Conservation (phyloP, 2,797 vertebrate species). For the Phrynocephalus guinanensis region DNA sequence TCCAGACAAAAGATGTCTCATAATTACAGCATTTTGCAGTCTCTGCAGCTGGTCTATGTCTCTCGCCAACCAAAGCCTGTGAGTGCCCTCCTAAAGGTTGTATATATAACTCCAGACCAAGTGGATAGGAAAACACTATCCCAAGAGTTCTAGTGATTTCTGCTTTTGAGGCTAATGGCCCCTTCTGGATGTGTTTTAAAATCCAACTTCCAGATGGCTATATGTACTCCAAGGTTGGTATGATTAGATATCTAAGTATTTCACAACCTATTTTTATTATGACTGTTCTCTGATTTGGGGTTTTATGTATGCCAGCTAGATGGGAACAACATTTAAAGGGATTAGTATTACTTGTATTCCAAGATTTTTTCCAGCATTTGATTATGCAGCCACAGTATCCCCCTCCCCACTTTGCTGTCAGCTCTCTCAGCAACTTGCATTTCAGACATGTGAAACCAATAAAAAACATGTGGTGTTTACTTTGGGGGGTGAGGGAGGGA, state of each 20-base stretch:
- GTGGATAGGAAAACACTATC: neutral
- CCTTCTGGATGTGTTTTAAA: neutral
- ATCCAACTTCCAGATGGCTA: neutral
- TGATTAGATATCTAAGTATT: neutral
- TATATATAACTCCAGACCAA: neutral
- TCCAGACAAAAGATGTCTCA: neutral
- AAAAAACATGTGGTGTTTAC: conserved; percentile 34
- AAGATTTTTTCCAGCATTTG: conserved; percentile 31
- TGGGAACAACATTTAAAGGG: conserved; percentile 1
- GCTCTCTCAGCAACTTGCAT: neutral
- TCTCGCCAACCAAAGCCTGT: neutral
- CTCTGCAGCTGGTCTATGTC: neutral
- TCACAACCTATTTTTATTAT: neutral
- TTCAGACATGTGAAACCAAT: conserved; percentile 44
- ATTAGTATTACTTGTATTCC: neutral
- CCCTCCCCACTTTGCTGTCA: conserved; percentile 6
- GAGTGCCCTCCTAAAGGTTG: neutral
- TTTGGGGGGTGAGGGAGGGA: neutral
- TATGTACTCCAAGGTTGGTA: neutral
- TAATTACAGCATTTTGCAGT: neutral
- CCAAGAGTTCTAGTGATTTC: neutral
- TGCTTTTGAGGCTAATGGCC: neutral
- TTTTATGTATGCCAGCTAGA: conserved; percentile 15
- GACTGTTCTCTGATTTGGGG: conserved; percentile 4
- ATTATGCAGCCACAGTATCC: neutral